A percentile compares a stretch with the other conserved stretches of the same genome.
Conservation (phyloP, 2,113 vertebrate species). For the Pavo muticus region DNA sequence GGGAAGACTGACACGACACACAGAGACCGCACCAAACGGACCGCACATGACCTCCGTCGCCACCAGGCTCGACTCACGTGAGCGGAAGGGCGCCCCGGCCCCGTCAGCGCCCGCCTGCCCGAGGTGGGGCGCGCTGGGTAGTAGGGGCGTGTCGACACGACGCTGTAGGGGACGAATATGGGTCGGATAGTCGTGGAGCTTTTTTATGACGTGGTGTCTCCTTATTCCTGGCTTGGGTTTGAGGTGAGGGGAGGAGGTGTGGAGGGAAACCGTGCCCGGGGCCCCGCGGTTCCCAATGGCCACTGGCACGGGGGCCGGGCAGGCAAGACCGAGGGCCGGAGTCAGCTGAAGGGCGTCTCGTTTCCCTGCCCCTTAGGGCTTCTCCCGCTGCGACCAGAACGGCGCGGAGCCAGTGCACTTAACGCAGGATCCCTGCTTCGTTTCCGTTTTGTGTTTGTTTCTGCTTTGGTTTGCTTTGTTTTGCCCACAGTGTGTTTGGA, state of each 20-base stretch:
- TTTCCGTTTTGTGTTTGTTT: background rate
- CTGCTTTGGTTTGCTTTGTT: background rate
- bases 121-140: background rate
- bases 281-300: too few relatives aligned
- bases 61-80: rapidly evolving
- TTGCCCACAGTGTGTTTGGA: rapidly evolving
- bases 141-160: background rate
- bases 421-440: background rate
- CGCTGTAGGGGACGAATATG: rapidly evolving
- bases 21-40: too few relatives aligned
- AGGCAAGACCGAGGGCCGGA: background rate
- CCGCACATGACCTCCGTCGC: rapidly evolving
- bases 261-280: too few relatives aligned
- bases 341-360: background rate
- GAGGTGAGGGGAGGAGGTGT: background rate
- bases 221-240: constrained; percentile 57
- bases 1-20: background rate
- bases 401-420: background rate
- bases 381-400: background rate
- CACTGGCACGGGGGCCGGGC: background rate
- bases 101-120: background rate
- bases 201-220: constrained; percentile 61
- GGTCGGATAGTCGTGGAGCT: background rate
- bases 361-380: too few relatives aligned
- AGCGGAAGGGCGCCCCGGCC: background rate